phyloP scores from a whole-genome alignment of 2,113 vertebrate genomes.

The Tragulus kanchil region DNA sequence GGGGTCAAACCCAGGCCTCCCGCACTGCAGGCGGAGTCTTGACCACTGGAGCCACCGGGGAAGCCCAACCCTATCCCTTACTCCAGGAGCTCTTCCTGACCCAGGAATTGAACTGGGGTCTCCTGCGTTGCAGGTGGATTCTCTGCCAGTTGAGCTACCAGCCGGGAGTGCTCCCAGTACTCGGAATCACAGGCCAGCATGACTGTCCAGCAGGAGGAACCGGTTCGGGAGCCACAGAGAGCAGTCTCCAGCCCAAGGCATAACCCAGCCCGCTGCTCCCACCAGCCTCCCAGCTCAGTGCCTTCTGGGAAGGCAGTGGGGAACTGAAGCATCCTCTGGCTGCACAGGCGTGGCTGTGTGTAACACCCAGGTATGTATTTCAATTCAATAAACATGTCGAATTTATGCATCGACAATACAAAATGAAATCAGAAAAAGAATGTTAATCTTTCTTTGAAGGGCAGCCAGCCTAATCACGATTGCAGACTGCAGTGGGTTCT shows the following conservation, averaged over 20 bases:
- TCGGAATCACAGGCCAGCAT: background rate
- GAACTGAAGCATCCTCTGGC: background rate
- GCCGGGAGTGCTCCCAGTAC: background rate
- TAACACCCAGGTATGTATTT: background rate
- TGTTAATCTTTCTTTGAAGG: background rate
- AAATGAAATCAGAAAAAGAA: background rate
- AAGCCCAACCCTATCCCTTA: too few relatives aligned
- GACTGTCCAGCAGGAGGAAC: background rate
- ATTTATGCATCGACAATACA: background rate
- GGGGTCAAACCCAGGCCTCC: too few relatives aligned
- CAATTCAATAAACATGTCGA: background rate
- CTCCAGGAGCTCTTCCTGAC: too few relatives aligned
- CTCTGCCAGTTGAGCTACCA: background rate
- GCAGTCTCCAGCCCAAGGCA: background rate
- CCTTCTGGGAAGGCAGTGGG: background rate
- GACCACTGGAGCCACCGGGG: too few relatives aligned
- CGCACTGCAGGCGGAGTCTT: too few relatives aligned
- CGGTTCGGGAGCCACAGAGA: background rate
- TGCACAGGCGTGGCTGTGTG: accelerated
- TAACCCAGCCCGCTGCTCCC: background rate
- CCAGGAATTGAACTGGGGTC: too few relatives aligned
- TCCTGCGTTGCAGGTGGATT: too few relatives aligned
- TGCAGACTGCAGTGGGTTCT: too few relatives aligned
- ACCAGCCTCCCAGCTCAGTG: background rate
- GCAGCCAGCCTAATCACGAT: background rate